phyloP scores from a whole-genome alignment of 2,797 vertebrate genomes.

The Neosalanx taihuensis region DNA sequence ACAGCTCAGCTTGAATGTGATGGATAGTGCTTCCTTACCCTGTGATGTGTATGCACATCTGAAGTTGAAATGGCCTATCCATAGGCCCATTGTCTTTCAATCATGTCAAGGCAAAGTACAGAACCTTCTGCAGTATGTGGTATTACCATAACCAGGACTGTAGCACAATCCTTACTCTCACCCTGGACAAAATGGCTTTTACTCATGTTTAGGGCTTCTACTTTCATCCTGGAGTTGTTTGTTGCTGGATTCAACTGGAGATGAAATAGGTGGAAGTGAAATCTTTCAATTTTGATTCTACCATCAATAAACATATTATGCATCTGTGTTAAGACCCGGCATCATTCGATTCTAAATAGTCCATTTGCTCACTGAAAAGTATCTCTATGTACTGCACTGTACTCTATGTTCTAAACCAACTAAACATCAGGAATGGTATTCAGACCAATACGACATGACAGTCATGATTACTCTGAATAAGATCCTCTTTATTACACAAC shows the following conservation, averaged over 20 bases:
- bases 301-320: neutral
- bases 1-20: constrained; percentile 73
- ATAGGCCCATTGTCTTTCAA: constrained; percentile 76
- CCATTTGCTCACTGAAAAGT: neutral
- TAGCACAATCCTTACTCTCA: constrained; percentile 47
- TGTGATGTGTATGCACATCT: constrained; percentile 77
- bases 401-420: neutral
- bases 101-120: constrained; percentile 75
- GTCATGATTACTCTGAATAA: too few species aligned
- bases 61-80: constrained; percentile 75
- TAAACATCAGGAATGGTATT: too few species aligned
- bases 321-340: neutral
- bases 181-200: constrained; percentile 41
- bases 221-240: constrained; percentile 39
- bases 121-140: constrained; percentile 60
- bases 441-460: too few species aligned
- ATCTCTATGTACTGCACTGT: neutral
- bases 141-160: constrained; percentile 67
- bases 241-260: neutral
- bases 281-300: constrained; percentile 1
- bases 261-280: neutral
- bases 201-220: constrained; percentile 30
- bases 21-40: constrained; percentile 72
- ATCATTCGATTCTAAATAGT: too few species aligned
- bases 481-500: too few species aligned